phyloP scores from a whole-genome alignment of 2,888 invertebrate genomes.

The Chloromyia formosa region DNA sequence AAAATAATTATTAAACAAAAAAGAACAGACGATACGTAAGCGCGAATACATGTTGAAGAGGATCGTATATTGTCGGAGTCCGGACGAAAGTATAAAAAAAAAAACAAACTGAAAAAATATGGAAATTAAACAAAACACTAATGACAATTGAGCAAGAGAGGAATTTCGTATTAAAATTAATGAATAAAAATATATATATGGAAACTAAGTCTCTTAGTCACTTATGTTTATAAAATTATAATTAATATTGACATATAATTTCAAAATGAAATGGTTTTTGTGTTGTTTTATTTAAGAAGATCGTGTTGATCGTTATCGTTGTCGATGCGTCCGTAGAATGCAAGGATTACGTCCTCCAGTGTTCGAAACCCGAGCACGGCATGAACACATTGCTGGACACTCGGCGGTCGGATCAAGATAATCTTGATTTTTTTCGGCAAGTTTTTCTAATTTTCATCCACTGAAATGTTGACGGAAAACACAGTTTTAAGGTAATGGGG shows the following conservation, averaged over 20 bases:
- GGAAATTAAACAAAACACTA: slow-evolving; percentile 1
- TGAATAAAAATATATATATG: slow-evolving; percentile 23
- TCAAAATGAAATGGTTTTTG: not conserved
- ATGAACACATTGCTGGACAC: no score
- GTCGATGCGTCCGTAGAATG: no score
- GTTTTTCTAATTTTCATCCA: no score
- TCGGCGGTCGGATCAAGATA: no score
- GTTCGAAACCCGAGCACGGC: no score
- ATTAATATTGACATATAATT: not conserved
- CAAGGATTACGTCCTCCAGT: no score
- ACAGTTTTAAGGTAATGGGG: no score
- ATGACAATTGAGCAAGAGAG: slow-evolving; percentile 24
- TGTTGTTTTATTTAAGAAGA: not conserved
- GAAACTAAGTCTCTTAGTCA: slow-evolving; percentile 25
- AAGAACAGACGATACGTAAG: not conserved
- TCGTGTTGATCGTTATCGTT: no score
- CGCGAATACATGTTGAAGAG: not conserved
- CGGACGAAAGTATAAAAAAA: not conserved
- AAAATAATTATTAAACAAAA: slow-evolving; percentile 27
- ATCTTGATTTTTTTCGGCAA: no score
- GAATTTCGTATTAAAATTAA: slow-evolving; percentile 25
- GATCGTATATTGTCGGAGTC: no score
- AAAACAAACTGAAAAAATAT: not conserved
- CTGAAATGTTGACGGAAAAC: no score
- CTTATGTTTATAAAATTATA: slow-evolving; percentile 23